Base-by-base conservation (phyloP, 2,888 invertebrate species). In the Plebejus argus region DNA sequence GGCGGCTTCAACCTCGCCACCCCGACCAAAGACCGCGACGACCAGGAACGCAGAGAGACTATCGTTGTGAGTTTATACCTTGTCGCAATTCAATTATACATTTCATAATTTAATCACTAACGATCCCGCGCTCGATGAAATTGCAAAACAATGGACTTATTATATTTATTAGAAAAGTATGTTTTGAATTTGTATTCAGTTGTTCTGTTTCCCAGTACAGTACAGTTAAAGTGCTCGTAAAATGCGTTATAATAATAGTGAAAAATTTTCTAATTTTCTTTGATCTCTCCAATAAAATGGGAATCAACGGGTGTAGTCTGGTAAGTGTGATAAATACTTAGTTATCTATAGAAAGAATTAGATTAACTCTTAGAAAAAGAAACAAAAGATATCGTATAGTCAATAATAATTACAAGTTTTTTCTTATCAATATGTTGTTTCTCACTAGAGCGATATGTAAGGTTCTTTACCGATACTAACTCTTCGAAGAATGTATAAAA, bases 1-100 rank as follows among this genome's bases (percentile, higher is more conserved):
- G 91, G 92, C 70, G 90, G 91, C 58, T 93, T 91, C 80, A 90
- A 90, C 81, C 85, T 93, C 12, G 84, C 85, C 77, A 87, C 85
- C 71, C 81, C 85, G 5, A 82, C 85, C n/a, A 81, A 80, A 18
- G 82, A 83, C 3, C 80, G 83, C 15, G 82, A 78, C 33, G 79
- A 82, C 61, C 76, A 81, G 35, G 83, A 82, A 35, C 86, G 89
- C 18, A 88, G 92, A 70, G 90, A 87, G 81, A 92, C 93, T n/a
- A 91, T 93, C 75, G 84, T 84, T 76, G 92, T 92, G 85, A 91
- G 92, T 91, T 12, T 15, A 18, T 58, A 35, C 1, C 18, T 53
- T 33, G 56, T 35, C 23, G 18, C 66, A n/a, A 12, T 56, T 33
- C 33, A 75, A 39, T 35, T 76, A 33, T 33, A 28, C 15, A 4